These are phyloP conservation scores for Artibeus jamaicensis DNA, from an alignment of 2,797 vertebrate genomes.

Conservation along the genomic window DNA sequence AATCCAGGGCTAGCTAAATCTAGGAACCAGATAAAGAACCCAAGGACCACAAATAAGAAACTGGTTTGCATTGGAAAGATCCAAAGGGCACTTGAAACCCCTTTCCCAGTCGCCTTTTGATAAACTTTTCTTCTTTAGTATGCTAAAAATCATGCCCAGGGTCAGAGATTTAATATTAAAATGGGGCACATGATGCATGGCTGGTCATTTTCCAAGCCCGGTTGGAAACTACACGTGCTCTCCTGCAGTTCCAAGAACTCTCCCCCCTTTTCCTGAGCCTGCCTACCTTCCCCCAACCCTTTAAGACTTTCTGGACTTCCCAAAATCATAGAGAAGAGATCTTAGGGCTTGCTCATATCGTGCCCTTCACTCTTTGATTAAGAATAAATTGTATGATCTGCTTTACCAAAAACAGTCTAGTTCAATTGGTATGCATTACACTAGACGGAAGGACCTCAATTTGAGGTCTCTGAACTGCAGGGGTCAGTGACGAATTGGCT, in stretches of 20 bases:
- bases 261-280: not conserved
- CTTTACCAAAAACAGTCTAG: not conserved
- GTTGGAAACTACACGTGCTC: not conserved
- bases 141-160: not conserved
- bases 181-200: too few relatives aligned
- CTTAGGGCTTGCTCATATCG: fast-evolving
- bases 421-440: not conserved
- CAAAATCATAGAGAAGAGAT: not conserved
- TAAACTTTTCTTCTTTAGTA: not conserved
- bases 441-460: not conserved
- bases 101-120: not conserved
- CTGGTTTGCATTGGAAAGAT: not conserved
- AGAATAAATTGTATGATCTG: not conserved
- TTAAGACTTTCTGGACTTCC: not conserved
- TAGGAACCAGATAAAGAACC: not conserved
- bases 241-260: not conserved
- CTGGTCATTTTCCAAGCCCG: not conserved
- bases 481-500: not conserved
- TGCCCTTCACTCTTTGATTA: not conserved
- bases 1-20: not conserved
- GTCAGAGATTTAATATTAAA: not conserved
- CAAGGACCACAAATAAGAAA: not conserved
- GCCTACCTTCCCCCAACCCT: not conserved
- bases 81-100: not conserved
- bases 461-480: not conserved